These are phyloP conservation scores for Macrobrachium nipponense DNA, from an alignment of 1,140 invertebrate species.

Conservation along the genomic window DNA sequence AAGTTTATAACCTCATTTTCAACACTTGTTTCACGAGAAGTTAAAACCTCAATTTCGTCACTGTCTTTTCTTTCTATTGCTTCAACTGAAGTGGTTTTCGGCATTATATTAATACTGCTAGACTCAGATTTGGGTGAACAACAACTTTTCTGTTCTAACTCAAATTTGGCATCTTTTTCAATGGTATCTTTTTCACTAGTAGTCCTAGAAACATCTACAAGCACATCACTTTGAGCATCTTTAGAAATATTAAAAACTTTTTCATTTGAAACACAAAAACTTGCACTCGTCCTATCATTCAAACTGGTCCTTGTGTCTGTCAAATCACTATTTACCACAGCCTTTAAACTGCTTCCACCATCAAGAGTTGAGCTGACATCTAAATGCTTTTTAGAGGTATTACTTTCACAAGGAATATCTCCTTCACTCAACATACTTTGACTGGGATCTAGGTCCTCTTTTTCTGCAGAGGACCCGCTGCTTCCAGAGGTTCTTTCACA, in stretches of 20 bases:
- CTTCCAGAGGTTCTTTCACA: conserved; percentile 25
- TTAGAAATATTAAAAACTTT: no score
- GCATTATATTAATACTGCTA: no score
- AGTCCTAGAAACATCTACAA: neutral
- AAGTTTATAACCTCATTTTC: conserved; percentile 1
- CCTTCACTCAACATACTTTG: neutral
- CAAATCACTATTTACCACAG: no score
- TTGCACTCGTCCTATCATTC: no score
- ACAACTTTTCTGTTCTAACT: no score
- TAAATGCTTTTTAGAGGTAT: conserved; percentile 4
- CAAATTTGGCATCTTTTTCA: neutral
- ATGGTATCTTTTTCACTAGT: neutral
- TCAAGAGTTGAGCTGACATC: neutral
- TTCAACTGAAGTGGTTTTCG: no score
- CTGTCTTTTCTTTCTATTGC: no score
- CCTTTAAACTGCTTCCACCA: no score
- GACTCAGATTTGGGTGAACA: no score
- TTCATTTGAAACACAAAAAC: no score
- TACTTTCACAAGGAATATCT: neutral
- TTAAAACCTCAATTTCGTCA: neutral
- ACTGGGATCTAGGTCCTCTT: conserved; percentile 8
- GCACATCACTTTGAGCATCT: no score
- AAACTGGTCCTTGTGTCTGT: no score
- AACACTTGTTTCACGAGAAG: conserved; percentile 9
- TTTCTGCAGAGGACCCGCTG: neutral